These are phyloP conservation scores for Ruditapes philippinarum DNA, from an alignment of 1,140 invertebrate genomes.

Conservation along the genomic window DNA sequence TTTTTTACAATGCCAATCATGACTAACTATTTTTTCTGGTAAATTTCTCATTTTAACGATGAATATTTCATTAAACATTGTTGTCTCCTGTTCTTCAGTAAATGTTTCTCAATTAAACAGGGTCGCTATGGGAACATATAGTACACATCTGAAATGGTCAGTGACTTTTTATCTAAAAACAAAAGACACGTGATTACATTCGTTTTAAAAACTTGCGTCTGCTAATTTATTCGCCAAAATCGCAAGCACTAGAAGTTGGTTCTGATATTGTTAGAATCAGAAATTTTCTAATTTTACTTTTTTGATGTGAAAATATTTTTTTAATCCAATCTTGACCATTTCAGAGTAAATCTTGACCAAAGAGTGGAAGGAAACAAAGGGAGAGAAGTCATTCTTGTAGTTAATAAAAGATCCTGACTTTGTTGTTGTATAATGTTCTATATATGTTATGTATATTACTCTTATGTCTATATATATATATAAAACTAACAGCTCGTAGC, in stretches of 20 bases:
- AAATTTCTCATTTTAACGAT: background rate
- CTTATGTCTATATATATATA: background rate
- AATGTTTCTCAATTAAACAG: background rate
- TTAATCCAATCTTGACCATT: no score
- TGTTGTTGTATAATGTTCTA: constrained; percentile 19
- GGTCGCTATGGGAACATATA: background rate
- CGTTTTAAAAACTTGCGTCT: no score
- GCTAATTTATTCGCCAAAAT: no score
- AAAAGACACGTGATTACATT: no score
- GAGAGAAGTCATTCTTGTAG: no score
- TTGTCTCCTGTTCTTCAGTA: background rate
- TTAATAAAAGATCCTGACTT: background rate
- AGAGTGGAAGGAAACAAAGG: no score
- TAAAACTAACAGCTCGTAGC: background rate
- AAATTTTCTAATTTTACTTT: no score
- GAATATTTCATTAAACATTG: background rate
- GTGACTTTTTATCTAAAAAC: no score
- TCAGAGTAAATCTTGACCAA: no score
- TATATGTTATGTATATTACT: background rate
- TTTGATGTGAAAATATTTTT: no score
- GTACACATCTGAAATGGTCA: background rate
- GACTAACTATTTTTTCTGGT: background rate
- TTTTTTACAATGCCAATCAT: background rate
- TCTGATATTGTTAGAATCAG: no score
- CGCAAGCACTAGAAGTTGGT: no score